phyloP scores from a whole-genome alignment of 2,888 invertebrate species.

The Pyrrhia umbra region DNA sequence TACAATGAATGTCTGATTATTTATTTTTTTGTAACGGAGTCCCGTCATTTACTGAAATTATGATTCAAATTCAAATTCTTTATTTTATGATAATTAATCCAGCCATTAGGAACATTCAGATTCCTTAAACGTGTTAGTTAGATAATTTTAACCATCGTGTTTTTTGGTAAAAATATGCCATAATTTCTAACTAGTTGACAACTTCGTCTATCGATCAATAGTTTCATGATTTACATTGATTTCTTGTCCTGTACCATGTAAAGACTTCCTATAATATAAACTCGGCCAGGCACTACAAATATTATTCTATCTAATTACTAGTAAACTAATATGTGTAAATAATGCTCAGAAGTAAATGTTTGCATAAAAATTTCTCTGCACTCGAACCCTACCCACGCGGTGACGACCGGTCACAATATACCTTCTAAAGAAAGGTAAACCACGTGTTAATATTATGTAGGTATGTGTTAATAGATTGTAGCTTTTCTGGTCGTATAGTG shows the following conservation, averaged over 20 bases:
- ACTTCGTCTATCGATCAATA: not conserved
- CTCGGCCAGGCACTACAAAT: not conserved
- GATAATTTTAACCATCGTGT: too few species aligned
- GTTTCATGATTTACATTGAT: not conserved
- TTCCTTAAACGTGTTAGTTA: too few species aligned
- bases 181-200: not conserved
- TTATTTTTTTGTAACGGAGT: too few species aligned
- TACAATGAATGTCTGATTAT: not conserved
- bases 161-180: not conserved
- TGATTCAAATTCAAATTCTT: too few species aligned
- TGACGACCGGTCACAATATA: slow-evolving; percentile 12
- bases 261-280: not conserved
- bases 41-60: too few species aligned
- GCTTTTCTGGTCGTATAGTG: too few species aligned
- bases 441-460: not conserved
- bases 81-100: too few species aligned
- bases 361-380: slow-evolving; percentile 83
- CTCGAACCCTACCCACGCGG: slow-evolving; percentile 75
- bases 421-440: slow-evolving; percentile 19
- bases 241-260: not conserved
- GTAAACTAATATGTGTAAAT: slow-evolving; percentile 38
- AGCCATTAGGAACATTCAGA: too few species aligned
- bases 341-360: slow-evolving; percentile 60
- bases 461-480: slow-evolving; percentile 3
- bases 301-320: slow-evolving; percentile 11